phyloP scores from a whole-genome alignment of 92 coral and sea anemone genomes.

The Paragorgia papillata region DNA sequence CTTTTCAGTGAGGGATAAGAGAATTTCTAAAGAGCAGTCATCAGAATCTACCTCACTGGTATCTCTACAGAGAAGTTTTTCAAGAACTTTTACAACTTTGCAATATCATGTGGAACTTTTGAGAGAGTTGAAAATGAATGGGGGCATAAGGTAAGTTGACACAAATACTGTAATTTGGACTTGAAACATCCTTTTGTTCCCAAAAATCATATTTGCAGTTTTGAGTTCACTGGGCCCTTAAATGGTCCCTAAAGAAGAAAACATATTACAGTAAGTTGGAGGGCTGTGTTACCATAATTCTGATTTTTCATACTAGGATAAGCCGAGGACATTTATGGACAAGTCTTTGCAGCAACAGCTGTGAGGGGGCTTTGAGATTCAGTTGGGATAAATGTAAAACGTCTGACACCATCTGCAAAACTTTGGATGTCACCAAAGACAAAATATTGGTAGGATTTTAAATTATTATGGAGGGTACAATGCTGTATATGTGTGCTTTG shows the following conservation, averaged over 20 bases:
- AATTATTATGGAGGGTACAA: too few relatives aligned
- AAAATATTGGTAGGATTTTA: slow-evolving; percentile 19
- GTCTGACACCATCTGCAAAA: slow-evolving; percentile 12
- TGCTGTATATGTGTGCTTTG: too few relatives aligned
- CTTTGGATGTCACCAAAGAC: slow-evolving; percentile 30
- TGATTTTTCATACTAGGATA: background rate
- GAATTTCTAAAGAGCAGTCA: background rate
- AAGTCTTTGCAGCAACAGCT: slow-evolving; percentile 21
- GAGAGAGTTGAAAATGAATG: background rate
- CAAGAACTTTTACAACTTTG: slow-evolving; percentile 10
- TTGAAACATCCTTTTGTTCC: too few relatives aligned
- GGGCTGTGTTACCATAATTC: too few relatives aligned
- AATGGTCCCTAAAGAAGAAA: too few relatives aligned
- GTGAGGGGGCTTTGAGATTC: slow-evolving; percentile 24
- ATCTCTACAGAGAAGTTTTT: slow-evolving; percentile 5
- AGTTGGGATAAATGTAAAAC: slow-evolving; percentile 33
- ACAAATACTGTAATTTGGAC: too few relatives aligned
- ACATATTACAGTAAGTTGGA: too few relatives aligned
- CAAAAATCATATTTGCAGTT: background rate
- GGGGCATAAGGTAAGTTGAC: slow-evolving; percentile 21
- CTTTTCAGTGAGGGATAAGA: background rate
- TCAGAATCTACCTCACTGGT: background rate
- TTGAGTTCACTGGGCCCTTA: too few relatives aligned
- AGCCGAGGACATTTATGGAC: slow-evolving; percentile 16
- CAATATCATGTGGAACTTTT: slow-evolving; percentile 2